Conservation (phyloP, 2,888 invertebrate genomes). For the Theodoxus fluviatilis region DNA sequence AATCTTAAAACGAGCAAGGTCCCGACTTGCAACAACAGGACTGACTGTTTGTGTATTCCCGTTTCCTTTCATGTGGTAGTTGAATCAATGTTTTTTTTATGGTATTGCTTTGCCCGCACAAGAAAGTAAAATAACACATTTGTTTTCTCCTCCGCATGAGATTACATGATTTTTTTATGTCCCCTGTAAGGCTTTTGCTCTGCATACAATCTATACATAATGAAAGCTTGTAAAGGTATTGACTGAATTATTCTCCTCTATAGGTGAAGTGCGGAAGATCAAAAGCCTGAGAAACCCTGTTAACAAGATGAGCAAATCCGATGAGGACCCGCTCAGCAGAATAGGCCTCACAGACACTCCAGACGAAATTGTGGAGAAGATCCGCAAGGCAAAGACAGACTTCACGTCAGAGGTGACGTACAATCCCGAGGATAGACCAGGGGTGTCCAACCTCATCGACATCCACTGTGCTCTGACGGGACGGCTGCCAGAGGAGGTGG, state of each 20-base stretch:
- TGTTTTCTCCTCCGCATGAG: no score
- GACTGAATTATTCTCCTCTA: conserved; percentile 24
- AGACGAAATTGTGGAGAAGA: conserved; percentile 75
- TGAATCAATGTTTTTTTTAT: no score
- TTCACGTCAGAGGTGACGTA: conserved; percentile 81
- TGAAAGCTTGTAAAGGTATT: no score
- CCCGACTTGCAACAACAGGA: no score
- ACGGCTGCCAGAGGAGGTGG: conserved; percentile 74
- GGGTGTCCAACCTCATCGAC: conserved; percentile 86
- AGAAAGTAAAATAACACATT: no score
- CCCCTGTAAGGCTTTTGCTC: no score
- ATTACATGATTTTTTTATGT: no score
- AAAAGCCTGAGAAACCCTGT: conserved; percentile 84
- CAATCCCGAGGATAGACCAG: conserved; percentile 80
- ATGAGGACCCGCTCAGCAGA: conserved; percentile 77
- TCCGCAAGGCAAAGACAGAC: conserved; percentile 91
- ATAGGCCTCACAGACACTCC: conserved; percentile 82
- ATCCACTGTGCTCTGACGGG: conserved; percentile 82
- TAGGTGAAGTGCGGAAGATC: conserved; percentile 68
- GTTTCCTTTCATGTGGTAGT: no score
- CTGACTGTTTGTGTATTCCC: no score
- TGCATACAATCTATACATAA: no score
- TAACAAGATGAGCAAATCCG: conserved; percentile 98
- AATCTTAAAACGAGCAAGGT: no score
- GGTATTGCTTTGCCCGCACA: no score